These are phyloP conservation scores for Actinia tenebrosa DNA, from an alignment of 64 coral and sea anemone genomes.

Conservation along the genomic window DNA sequence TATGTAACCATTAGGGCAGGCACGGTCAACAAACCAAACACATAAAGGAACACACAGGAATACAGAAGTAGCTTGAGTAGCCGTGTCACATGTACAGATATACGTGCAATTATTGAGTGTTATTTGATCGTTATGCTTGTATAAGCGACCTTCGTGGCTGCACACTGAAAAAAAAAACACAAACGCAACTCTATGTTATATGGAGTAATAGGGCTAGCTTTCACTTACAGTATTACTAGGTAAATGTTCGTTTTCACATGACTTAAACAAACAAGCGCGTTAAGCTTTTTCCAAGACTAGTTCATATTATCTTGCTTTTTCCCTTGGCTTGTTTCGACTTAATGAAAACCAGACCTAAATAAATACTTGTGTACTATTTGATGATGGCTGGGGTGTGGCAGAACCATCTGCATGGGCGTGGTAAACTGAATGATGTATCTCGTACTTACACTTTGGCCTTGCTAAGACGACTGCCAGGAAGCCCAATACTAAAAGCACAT, in stretches of 20 bases:
- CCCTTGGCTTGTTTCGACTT: too few species aligned
- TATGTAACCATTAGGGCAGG: background rate
- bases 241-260: too few species aligned
- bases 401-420: background rate
- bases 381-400: background rate
- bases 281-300: too few species aligned
- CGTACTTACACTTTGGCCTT: background rate
- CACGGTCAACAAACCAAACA: background rate
- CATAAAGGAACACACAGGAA: background rate
- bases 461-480: background rate
- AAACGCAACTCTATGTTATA: background rate
- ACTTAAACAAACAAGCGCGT: too few species aligned
- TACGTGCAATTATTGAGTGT: background rate
- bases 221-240: too few species aligned
- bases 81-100: conserved; percentile 6
- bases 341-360: too few species aligned
- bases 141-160: background rate
- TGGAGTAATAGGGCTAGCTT: background rate
- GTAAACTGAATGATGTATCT: background rate
- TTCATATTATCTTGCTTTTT: too few species aligned
- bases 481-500: background rate
- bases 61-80: background rate
- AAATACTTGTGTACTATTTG: too few species aligned
- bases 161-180: background rate
- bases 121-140: background rate